Percentiles rank a stretch among this genome's conserved stretches.
Conservation (phyloP, 2,113 vertebrate species). For the Physeter macrocephalus region DNA sequence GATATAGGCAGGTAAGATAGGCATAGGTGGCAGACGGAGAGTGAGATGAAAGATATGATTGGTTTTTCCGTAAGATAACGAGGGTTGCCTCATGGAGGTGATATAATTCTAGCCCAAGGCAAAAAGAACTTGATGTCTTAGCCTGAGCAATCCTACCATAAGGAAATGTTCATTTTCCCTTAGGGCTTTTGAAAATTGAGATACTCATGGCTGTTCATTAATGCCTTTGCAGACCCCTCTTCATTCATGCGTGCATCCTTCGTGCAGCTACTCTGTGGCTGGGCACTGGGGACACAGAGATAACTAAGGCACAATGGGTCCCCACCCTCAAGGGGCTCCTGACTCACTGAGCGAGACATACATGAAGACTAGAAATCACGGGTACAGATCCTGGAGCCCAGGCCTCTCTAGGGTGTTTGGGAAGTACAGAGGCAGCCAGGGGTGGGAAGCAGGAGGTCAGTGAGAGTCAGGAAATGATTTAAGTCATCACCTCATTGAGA, state of each 20-base stretch:
- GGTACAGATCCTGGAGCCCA: not conserved
- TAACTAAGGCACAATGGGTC: not conserved
- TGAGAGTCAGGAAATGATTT: not conserved
- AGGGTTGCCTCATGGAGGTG: not conserved
- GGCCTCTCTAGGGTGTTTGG: not conserved
- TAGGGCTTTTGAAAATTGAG: slow-evolving; percentile 25
- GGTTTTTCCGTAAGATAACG: slow-evolving; percentile 12
- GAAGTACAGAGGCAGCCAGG: not conserved
- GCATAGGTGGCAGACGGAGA: not conserved
- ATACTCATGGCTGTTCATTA: not conserved
- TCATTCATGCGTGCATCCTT: not conserved
- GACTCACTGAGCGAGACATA: not conserved
- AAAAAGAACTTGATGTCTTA: slow-evolving; percentile 24
- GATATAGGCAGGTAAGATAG: not conserved
- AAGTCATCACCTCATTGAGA: slow-evolving; percentile 1
- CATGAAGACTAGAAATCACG: not conserved
- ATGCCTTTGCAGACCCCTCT: not conserved
- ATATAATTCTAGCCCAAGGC: slow-evolving; percentile 29
- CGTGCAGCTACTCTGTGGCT: not conserved
- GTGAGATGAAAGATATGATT: slow-evolving; percentile 10
- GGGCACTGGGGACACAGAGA: not conserved
- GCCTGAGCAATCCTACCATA: not conserved
- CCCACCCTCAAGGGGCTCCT: not conserved
- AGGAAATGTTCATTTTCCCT: not conserved
- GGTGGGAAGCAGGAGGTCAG: not conserved